Evolutionary conservation across 35 echinoderm and acorn worm genomes (phyloP), one percentile per base, ranked within the genome.

Genomic region (Eucidaris tribuloides): DNA sequence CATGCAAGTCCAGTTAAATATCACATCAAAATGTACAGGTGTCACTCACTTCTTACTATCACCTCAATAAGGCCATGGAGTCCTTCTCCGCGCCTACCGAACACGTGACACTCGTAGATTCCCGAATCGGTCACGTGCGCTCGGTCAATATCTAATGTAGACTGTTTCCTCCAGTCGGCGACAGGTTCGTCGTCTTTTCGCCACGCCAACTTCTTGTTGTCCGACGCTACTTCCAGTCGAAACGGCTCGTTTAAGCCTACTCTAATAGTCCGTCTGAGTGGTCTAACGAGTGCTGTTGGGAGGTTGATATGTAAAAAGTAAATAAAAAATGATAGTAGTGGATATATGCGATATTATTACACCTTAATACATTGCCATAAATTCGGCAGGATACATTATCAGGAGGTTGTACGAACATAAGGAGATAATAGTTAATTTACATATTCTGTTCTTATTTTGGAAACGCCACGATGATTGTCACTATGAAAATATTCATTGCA

Each of bases 131-230:
- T 14, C 68, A 40, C 68, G 15, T 74, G 68, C 68, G 68, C 36
- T 74, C 41, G 68, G 38, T 74, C 68, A 40, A 74, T 44, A 44
- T 74, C 68, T 74, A 74, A 33, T 14, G 38, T 74, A 44, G 68
- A 15, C 37, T 74, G 68, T 18, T n/a, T 38, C 9, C n/a, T 74
- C 68, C 68, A 74, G 68, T 74, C 68, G 68, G 13, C 44, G 15
- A 35, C 68, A 24, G 68, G 24, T 7, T 42, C 68, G 44, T 40
- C 68, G 20, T 35, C 35, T 24, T 36, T 74, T 74, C 68, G 38
- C 68, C 68, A 74, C 33, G 9, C 44, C 68, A 74, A 33, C 9
- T 74, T 44, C 28, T 44, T 74, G 0, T 19, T 44, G 7, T 17
- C 14, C 5, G 68, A 42, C 1, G 19, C 38, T 74, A n/a, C 68